These are phyloP conservation scores for Sprattus sprattus DNA, from an alignment of 2,113 vertebrate species.

Conservation along the genomic window DNA sequence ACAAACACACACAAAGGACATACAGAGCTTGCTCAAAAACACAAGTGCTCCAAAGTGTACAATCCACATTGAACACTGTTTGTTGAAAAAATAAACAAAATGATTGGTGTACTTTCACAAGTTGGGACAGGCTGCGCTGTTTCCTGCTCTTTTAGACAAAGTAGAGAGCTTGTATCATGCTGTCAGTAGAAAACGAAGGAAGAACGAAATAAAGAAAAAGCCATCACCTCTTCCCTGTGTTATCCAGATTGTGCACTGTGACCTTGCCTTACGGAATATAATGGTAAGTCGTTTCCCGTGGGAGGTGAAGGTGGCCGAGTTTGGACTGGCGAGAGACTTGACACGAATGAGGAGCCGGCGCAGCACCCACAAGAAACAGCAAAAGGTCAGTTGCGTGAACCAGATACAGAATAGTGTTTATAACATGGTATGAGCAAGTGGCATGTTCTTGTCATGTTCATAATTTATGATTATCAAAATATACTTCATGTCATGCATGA, in stretches of 20 bases:
- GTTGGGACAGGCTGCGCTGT: not conserved
- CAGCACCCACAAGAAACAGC: constrained; percentile 49
- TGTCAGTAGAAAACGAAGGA: not conserved
- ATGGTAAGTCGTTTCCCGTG: constrained; percentile 56
- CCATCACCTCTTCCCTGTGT: not conserved
- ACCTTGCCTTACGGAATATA: constrained; percentile 61
- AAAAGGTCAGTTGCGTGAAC: constrained; percentile 28
- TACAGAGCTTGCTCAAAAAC: not conserved
- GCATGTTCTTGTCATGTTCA: too few relatives aligned
- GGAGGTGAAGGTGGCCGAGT: constrained; percentile 61
- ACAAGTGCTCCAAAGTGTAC: not conserved
- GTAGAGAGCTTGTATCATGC: not conserved
- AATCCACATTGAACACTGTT: not conserved
- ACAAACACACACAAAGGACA: not conserved
- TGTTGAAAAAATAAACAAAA: not conserved
- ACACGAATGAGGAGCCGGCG: constrained; percentile 50
- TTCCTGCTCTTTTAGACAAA: not conserved
- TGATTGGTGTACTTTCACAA: not conserved
- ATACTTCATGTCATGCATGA: not conserved
- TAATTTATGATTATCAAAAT: not conserved
- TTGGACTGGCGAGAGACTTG: constrained; percentile 57
- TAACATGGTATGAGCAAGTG: too few relatives aligned
- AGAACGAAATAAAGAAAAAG: not conserved
- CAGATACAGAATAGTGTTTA: not conserved
- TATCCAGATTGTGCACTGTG: constrained; percentile 58